Evolutionary conservation across 2,113 vertebrate species (phyloP).

Genomic region (Cranoglanis bouderius): DNA sequence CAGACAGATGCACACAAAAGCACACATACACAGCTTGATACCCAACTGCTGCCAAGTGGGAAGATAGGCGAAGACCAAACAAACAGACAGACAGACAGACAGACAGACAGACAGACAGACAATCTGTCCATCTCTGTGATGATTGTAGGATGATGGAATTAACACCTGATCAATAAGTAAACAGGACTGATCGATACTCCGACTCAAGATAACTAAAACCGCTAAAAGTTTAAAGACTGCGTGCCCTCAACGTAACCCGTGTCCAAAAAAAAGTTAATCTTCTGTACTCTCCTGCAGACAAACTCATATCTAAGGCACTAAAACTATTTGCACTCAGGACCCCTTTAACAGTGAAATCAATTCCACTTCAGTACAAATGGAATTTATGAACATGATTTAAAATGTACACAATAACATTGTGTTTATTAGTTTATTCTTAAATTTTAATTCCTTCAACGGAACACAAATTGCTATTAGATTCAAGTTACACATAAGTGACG

Average conservation of each 20-base stretch:
- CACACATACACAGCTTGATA: conserved; percentile 19
- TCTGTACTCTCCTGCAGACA: not conserved
- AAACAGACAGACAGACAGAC: not conserved
- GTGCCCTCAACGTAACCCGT: not conserved
- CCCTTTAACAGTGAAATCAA: not conserved
- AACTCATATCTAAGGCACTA: not conserved
- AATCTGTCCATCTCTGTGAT: conserved; percentile 11
- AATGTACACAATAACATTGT: not conserved
- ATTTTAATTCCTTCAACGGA: not conserved
- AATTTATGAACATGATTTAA: not conserved
- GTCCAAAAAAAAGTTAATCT: too few relatives aligned
- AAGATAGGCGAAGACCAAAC: conserved; percentile 5
- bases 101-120: conserved; percentile 1
- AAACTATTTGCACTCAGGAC: not conserved
- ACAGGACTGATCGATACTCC: not conserved
- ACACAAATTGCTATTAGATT: not conserved
- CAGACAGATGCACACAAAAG: conserved; percentile 21
- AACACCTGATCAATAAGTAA: not conserved
- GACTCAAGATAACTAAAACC: not conserved
- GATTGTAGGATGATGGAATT: not conserved
- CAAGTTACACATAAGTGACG: not conserved
- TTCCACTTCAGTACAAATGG: not conserved
- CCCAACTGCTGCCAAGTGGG: conserved; percentile 27
- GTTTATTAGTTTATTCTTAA: not conserved
- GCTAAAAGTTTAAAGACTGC: conserved; percentile 14